Base-by-base conservation (phyloP, 2,888 invertebrate genomes). In the Hedya salicella region DNA sequence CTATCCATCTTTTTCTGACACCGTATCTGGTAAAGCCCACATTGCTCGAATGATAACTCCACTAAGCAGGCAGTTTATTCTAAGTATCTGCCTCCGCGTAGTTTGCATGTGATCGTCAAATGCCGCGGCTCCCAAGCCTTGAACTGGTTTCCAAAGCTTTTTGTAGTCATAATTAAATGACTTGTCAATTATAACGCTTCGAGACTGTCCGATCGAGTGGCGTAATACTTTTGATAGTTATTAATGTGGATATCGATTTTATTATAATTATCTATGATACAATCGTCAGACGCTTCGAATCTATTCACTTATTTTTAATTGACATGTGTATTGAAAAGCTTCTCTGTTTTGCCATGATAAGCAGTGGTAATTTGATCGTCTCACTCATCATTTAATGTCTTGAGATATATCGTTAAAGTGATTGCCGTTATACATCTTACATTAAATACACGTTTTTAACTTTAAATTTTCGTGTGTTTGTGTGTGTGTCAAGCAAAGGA, bases 171-270 rank as follows among this genome's bases (percentile, higher is more conserved):
- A 39, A 39, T 53, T 53, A 39, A 53, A 53, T 39, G 53, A 53
- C 53, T 53, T 53, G 53, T 53, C 53, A 39, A 39, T 53, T 36
- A 36, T 17, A 9, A 1, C 17, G 52, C 36, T 19, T 52, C 52
- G 36, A 9, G 52, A 53, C 36, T 14, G 36, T 52, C 17, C 53
- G 19, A 53, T 36, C 9, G 25, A 25, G 25, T 50, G 48, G 19
- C 32, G 32, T 14, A 16, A 52, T 32, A 32, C 4, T 25, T 14
- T 53, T 25, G 6, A 25, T 30, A 14, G 21, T 25, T 49, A 6
- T 19, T 49, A 25, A 19, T 46, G 16, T 19, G 19, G 39, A 6
- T 53, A 21, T 53, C 19, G 19, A 16, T 17, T 14, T 14, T 19
- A 40, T 6, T n/a, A n/a, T 25, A 25, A 25, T 25, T n/a, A 25